Evolutionary conservation across 2,888 invertebrate genomes (phyloP).

Genomic region (Drosophila tanythrix): DNA sequence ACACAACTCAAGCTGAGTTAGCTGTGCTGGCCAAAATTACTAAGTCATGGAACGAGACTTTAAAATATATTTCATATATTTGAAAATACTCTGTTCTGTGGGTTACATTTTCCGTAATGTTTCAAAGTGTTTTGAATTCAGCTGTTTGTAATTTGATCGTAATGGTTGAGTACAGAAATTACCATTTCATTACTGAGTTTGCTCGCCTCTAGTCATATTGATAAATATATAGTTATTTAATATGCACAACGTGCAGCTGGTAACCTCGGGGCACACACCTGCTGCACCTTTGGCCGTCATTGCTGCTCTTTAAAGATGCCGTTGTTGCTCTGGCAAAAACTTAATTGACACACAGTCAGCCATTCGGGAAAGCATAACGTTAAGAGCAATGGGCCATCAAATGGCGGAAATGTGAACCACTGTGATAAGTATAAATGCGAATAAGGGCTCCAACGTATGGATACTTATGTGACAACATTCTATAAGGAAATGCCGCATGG

Average conservation of each 20-base stretch:
- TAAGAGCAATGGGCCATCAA: constrained; percentile 69
- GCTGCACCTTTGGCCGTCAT: constrained; percentile 43
- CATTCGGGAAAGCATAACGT: constrained; percentile 38
- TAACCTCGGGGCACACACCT: constrained; percentile 30
- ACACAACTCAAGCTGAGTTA: neutral
- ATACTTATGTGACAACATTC: constrained; percentile 36
- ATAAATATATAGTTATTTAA: constrained; percentile 1
- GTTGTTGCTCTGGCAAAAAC: neutral
- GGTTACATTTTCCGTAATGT: neutral
- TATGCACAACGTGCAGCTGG: constrained; percentile 12
- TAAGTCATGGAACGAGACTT: neutral
- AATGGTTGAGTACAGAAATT: neutral
- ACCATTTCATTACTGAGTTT: neutral
- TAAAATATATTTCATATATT: neutral
- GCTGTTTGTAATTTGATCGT: neutral
- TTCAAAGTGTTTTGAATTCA: neutral
- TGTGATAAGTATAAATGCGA: constrained; percentile 37
- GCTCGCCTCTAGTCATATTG: neutral
- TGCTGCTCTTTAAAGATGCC: constrained; percentile 40
- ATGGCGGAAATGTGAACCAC: constrained; percentile 46
- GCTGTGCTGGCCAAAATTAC: neutral
- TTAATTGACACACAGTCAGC: constrained; percentile 10
- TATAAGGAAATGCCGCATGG: neutral
- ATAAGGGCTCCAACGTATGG: constrained; percentile 7
- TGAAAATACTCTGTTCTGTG: neutral